Evolutionary conservation across 2,797 vertebrate species (phyloP).

Genomic region (Chrosomus eos): DNA sequence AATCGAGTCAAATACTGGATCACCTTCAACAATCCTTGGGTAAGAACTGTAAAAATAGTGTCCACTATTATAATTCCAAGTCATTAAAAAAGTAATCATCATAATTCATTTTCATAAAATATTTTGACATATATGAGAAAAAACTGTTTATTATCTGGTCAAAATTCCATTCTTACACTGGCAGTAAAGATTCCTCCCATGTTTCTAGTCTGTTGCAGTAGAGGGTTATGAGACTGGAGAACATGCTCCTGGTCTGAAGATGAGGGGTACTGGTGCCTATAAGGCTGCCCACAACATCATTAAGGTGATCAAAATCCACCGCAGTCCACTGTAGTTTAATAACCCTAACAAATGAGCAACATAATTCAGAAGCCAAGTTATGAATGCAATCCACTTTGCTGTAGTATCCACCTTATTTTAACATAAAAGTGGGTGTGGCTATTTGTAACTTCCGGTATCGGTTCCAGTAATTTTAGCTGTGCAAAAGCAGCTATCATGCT

Average conservation of each 20-base stretch:
- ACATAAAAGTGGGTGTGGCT: neutral
- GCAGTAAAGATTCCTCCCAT: neutral
- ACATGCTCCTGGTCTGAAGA: slow-evolving; percentile 87
- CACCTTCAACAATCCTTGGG: slow-evolving; percentile 91
- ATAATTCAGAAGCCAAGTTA: slow-evolving; percentile 11
- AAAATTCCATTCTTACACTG: neutral
- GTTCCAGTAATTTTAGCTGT: neutral
- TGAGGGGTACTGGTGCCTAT: slow-evolving; percentile 82
- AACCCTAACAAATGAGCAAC: neutral
- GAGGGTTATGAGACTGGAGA: slow-evolving; percentile 88
- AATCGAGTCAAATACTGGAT: slow-evolving; percentile 91
- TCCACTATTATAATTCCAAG: neutral
- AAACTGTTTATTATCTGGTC: neutral
- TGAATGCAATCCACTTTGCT: slow-evolving; percentile 26
- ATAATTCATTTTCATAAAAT: neutral
- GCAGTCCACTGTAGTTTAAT: neutral
- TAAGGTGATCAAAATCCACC: slow-evolving; percentile 76
- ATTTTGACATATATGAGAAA: neutral
- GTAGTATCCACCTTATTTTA: neutral
- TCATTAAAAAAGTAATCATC: neutral
- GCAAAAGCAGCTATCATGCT: neutral
- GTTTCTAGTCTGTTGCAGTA: slow-evolving; percentile 83
- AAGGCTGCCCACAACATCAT: slow-evolving; percentile 88
- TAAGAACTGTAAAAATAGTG: slow-evolving; percentile 65
- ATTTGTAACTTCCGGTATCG: neutral